Evolutionary conservation across 2,888 invertebrate species (phyloP).

Genomic region (Drosophila quinaria): DNA sequence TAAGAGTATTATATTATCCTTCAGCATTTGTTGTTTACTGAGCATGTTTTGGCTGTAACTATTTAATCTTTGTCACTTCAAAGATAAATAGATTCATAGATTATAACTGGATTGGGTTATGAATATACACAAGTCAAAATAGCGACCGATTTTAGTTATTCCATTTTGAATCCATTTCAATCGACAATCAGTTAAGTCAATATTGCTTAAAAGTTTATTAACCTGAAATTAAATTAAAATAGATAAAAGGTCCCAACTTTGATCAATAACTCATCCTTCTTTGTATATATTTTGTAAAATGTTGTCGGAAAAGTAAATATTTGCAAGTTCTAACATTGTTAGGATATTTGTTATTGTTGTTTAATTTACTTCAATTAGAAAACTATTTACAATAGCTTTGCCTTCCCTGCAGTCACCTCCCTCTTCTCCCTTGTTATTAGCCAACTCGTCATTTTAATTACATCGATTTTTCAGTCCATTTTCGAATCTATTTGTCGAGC

Average conservation of each 20-base stretch:
- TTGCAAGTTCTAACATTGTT: not conserved
- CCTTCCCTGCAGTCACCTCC: constrained; percentile 7
- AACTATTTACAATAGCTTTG: not conserved
- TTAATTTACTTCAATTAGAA: not conserved
- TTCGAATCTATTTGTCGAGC: constrained; percentile 22
- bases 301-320: not conserved
- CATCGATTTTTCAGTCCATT: constrained; percentile 61
- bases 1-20: not conserved
- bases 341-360: not conserved
- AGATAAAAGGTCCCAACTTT: no score
- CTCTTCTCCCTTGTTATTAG: constrained; percentile 27
- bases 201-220: no score
- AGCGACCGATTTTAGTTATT: no score
- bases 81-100: not conserved
- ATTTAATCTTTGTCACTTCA: not conserved
- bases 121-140: no score
- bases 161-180: no score
- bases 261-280: not conserved
- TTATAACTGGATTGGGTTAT: no score
- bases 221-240: no score
- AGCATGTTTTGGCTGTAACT: not conserved
- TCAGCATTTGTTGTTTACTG: not conserved
- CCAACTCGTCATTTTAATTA: constrained; percentile 45
- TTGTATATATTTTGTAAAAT: not conserved
- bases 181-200: no score